Evolutionary conservation across 35 echinoderm and acorn worm species (phyloP).

Genomic region (Nesometra sesokonis): DNA sequence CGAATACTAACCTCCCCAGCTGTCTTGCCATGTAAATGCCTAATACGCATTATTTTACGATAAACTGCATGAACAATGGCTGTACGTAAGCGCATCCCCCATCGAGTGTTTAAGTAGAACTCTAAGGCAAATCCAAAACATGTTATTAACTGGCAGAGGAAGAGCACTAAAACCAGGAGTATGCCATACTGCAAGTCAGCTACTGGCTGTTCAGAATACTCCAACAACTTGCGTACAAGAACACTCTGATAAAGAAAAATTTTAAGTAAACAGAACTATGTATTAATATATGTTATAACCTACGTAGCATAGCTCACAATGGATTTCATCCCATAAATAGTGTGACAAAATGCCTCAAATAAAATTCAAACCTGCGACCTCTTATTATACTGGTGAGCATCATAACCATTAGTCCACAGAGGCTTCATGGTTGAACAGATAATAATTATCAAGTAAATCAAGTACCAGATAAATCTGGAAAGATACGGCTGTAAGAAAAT

Average conservation of each 20-base stretch:
- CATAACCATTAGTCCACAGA: too few species aligned
- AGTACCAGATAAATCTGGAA: too few species aligned
- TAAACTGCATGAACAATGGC: background rate
- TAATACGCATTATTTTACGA: background rate
- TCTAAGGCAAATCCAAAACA: background rate
- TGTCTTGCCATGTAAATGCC: background rate
- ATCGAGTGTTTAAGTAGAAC: background rate
- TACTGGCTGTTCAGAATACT: background rate
- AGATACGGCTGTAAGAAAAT: too few species aligned
- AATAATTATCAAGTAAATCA: too few species aligned
- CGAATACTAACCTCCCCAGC: background rate
- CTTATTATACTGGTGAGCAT: too few species aligned
- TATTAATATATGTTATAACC: too few species aligned
- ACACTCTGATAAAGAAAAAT: background rate
- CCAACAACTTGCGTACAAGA: background rate
- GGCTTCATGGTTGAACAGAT: too few species aligned
- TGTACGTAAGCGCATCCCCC: background rate
- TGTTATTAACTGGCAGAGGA: background rate
- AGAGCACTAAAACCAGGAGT: background rate
- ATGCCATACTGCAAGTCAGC: background rate
- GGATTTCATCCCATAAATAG: too few species aligned
- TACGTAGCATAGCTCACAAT: too few species aligned
- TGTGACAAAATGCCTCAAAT: too few species aligned
- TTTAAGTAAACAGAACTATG: too few species aligned
- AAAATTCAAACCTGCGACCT: too few species aligned